Base-by-base conservation (phyloP, 2,113 vertebrate species). In the Malurus elegans region DNA sequence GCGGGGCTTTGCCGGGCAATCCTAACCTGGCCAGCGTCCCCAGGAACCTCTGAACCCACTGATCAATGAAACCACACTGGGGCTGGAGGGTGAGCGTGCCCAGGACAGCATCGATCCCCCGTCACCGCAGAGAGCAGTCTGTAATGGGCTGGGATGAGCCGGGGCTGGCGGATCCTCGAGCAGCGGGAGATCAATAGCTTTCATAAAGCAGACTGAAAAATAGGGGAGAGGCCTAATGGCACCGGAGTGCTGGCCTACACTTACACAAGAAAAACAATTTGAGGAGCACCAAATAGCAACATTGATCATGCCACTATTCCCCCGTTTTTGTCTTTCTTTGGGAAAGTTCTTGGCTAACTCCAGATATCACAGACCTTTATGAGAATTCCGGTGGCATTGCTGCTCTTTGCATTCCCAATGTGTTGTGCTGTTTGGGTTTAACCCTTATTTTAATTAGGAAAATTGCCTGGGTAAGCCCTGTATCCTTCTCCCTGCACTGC, bases 181-280 rank as follows among this genome's bases (percentile, higher is more conserved):
- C 88, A 69, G 57, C 95, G 79, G 80, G 83, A 81, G 96, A 96
- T 97, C 96, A 96, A 96, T 97, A 96, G 71, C 93, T 96, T 96
- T 96, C 97, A 95, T 96, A 95, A 96, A 82, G 84, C 92, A 96
- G 96, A 96, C 93, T 97, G 96, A 96, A 97, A 97, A 95, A 97
- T 95, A 95, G 74, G 51, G 90, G 67, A 92, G 71, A 86, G 86
- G 88, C 93, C 92, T 96, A 95, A 96, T 51, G 88, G 92, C 69
- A 92, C 83, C 29, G 36, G 71, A 94, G 78, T 45, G 86, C 84
- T 79, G 75, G 83, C 80, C 76, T 94, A 82, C 90, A 78, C 93
- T 95, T 91, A 91, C 88, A 82, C 66, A 87, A 95, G 88, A 94
- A 93, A 97, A 97, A 95, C 94, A 96, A 94, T 95, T 91, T 89